These are phyloP conservation scores for Poeciliopsis occidentalis DNA, from an alignment of 2,113 vertebrate species.

Conservation along the genomic window DNA sequence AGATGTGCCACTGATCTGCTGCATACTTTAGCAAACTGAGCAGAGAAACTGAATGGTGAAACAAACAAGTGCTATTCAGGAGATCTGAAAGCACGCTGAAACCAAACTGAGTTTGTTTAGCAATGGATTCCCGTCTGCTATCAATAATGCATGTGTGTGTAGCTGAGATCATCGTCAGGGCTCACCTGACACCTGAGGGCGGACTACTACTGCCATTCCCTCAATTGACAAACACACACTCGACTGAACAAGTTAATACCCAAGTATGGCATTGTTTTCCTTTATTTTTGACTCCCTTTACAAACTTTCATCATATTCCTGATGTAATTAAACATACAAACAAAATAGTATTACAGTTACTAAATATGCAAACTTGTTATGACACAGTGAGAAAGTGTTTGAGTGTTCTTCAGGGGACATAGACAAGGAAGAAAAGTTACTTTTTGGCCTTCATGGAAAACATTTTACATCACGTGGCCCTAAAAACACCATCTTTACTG, in stretches of 20 bases:
- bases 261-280: not conserved
- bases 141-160: conserved; percentile 67
- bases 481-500: not conserved
- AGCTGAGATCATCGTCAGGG: conserved; percentile 50
- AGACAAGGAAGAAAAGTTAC: too few relatives aligned
- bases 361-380: not conserved
- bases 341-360: not conserved
- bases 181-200: conserved; percentile 48
- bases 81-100: conserved; percentile 20
- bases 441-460: not conserved
- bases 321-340: not conserved
- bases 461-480: not conserved
- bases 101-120: conserved; percentile 55
- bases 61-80: not conserved
- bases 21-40: not conserved
- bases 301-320: not conserved
- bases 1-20: not conserved
- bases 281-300: not conserved
- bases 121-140: conserved; percentile 41
- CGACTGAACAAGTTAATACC: not conserved
- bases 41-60: not conserved
- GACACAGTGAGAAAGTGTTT: not conserved
- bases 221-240: conserved; percentile 12
- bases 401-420: not conserved
- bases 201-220: conserved; percentile 41